These are phyloP conservation scores for Cyprinus carpio DNA, from an alignment of 2,113 vertebrate genomes.

Conservation along the genomic window DNA sequence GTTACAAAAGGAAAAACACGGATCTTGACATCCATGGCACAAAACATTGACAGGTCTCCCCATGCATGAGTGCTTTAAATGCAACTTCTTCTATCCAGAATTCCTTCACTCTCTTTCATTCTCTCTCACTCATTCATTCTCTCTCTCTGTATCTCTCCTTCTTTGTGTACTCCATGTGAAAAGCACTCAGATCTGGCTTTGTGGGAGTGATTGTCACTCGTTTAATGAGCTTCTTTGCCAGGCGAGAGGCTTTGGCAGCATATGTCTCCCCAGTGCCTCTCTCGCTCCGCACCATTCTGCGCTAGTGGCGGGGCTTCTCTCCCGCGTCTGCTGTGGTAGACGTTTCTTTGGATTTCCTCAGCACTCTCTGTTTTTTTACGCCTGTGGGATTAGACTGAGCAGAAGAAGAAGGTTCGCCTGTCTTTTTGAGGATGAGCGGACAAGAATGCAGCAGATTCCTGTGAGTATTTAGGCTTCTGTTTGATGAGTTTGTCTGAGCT, in stretches of 20 bases:
- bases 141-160: conserved; percentile 22
- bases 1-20: neutral
- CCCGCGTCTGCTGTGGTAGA: conserved; percentile 27
- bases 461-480: conserved; percentile 62
- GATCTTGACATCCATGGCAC: conserved; percentile 12
- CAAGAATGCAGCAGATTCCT: conserved; percentile 55
- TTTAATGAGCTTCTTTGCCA: conserved; percentile 80
- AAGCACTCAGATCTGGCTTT: conserved; percentile 75
- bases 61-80: conserved; percentile 7
- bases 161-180: conserved; percentile 67
- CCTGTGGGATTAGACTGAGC: conserved; percentile 52
- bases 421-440: conserved; percentile 44
- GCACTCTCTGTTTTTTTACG: neutral
- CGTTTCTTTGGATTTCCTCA: conserved; percentile 37
- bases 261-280: conserved; percentile 68
- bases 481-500: conserved; percentile 33
- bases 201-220: conserved; percentile 79
- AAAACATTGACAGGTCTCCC: conserved; percentile 12
- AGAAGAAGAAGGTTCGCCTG: conserved; percentile 42
- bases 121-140: neutral
- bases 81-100: conserved; percentile 55
- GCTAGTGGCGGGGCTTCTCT: conserved; percentile 24
- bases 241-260: conserved; percentile 74
- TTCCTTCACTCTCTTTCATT: conserved; percentile 69
- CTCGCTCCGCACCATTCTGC: conserved; percentile 42